Evolutionary conservation across 2,797 vertebrate genomes (phyloP).

Genomic region (Schizothorax lantsangensis): DNA sequence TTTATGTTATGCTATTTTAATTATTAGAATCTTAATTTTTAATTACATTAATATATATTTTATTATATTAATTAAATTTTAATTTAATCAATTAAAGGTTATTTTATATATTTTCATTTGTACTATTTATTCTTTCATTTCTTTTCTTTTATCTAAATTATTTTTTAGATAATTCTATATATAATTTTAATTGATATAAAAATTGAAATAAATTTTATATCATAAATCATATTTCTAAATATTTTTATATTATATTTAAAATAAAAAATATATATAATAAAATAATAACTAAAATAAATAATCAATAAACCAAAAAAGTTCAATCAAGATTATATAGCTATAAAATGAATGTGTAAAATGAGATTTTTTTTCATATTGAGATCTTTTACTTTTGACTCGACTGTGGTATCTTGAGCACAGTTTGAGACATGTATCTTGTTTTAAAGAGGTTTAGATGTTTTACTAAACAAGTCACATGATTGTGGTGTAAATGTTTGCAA

Average conservation of each 20-base stretch:
- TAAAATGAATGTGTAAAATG: neutral
- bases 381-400: neutral
- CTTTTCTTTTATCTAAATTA: neutral
- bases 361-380: neutral
- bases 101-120: neutral
- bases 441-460: conserved; percentile 1
- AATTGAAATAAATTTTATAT: too few relatives aligned
- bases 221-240: neutral
- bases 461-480: neutral
- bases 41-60: neutral
- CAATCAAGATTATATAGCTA: neutral
- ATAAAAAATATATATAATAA: neutral
- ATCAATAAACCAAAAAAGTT: neutral
- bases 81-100: neutral
- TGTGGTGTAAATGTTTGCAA: neutral
- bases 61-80: neutral
- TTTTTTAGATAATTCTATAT: too few relatives aligned
- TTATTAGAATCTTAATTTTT: too few relatives aligned
- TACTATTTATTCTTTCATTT: too few relatives aligned
- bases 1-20: too few relatives aligned
- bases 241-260: neutral
- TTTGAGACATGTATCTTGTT: neutral
- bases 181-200: too few relatives aligned
- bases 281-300: neutral
- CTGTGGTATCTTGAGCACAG: neutral